Evolutionary conservation across 1,140 invertebrate genomes (phyloP), one percentile per base, ranked within the genome.

Genomic region (Stegodyphus dumicola): DNA sequence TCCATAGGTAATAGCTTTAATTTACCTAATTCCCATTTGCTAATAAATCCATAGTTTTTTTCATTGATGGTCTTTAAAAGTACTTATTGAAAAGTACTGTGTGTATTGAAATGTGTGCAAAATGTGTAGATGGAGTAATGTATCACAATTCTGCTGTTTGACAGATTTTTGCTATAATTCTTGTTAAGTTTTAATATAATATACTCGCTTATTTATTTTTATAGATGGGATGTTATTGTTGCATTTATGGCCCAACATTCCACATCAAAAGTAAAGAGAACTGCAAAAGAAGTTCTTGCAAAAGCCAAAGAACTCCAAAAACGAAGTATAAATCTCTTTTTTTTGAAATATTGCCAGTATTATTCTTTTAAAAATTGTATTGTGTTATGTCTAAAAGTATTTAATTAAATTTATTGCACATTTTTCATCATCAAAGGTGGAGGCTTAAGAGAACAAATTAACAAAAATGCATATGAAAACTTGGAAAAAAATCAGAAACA

Each of bases 281-380:
- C 92, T 51, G 95, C 97, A 0, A 97, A 98, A 90, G 96, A 99
- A 90, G 96, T 98, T n/a, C 91, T 99, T 10, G 94, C 94, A 13
- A 98, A 98, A 91, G 97, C 97, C 0, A 99, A 99, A 92, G 96
- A 98, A 86, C 90, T 99, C 18, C 96, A 99, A 91, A 96, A 95
- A 88, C 95, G 94, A 78, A 87, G 88, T 95, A 95, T 18, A 49
- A 3, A 33, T 33, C 33, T 33, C 33, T 33, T 33, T 33, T 33
- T 33, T 52, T 70, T 18, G 80, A 15, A 51, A 74, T 48, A 76
- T 10, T 83, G 18, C 5, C 15, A 60, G 1, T 60, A 11, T 60
- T 60, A 60, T 11, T 15, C 56, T 60, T 5, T 9, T 5, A 60
- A 11, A 11, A 60, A 60, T 2, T 15, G 5, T 60, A 11, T 60